phyloP scores from a whole-genome alignment of 2,113 vertebrate species.

The Engraulis encrasicolus region DNA sequence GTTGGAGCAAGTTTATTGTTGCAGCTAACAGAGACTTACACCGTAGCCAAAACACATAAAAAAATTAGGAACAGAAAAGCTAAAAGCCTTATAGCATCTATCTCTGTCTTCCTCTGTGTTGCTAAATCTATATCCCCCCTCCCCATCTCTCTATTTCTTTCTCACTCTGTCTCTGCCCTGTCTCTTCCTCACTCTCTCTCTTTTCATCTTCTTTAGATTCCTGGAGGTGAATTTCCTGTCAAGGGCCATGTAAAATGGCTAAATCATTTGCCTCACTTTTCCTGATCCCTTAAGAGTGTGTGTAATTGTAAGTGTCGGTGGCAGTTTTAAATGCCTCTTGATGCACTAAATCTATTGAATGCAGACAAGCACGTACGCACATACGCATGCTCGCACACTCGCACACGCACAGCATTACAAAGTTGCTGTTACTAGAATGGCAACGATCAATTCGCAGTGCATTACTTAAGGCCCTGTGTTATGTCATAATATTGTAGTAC shows the following conservation, averaged over 20 bases:
- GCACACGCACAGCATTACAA: no score
- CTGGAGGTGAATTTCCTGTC: background rate
- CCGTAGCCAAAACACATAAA: background rate
- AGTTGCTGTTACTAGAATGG: no score
- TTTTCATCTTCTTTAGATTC: constrained; percentile 9
- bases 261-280: background rate
- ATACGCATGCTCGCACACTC: no score
- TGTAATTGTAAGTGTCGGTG: background rate
- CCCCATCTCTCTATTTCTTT: constrained; percentile 12
- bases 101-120: background rate
- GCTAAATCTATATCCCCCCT: no score
- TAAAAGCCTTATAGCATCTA: background rate
- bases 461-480: no score
- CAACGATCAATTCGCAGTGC: no score
- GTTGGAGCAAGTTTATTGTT: background rate
- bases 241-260: background rate
- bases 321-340: background rate
- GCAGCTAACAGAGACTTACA: background rate
- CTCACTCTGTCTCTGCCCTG: background rate
- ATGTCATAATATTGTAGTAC: no score
- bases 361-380: background rate
- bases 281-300: background rate
- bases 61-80: background rate
- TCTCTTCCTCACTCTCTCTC: background rate
- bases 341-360: background rate